Evolutionary conservation across 1,140 invertebrate genomes (phyloP), one percentile per base, ranked within the genome.

Genomic region (Pinna nobilis): DNA sequence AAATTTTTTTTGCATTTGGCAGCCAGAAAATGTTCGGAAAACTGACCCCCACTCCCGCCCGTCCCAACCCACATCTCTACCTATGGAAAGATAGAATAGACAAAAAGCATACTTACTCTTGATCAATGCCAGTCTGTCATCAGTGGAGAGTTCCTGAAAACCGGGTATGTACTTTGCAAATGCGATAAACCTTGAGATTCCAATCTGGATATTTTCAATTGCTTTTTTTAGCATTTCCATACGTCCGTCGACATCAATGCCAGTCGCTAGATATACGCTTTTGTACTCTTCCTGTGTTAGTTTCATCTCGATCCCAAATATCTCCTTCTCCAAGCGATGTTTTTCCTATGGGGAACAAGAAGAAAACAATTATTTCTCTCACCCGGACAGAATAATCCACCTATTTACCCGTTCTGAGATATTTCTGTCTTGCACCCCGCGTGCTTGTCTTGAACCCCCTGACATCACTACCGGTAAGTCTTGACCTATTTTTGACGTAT

Each of bases 151-250:
- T 20, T 79, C 57, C 23, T 77, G 70, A 55, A 86, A 87, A 3
- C 84, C 81, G 1, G 86, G 86, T 20, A 87, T 80, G 23, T 78
- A 74, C 57, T 84, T 84, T 47, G 81, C 81, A 69, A 84, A 86
- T 9, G 74, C 65, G 35, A 87, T 82, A 57, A 80, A 84, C 51
- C 74, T 76, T 37, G 76, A 70, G 28, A 84, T 78, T 11, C 78
- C 77, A 35, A 68, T 63, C 32, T 84, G 82, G 20, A 84, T 80
- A 44, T 66, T 57, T 51, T 76, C 76, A 37, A 78, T 69, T 53
- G 74, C 80, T 49, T 79, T 70, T 20, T 78, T 55, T 30, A 86
- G 67, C 72, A 80, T 68, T 33, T 76, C 71, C 49, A 70, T 69
- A 23, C 84, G 49, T 4, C 79, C 79, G 44, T 86, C 84, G 28